These are phyloP conservation scores for Acanthopagrus latus DNA, from an alignment of 2,797 vertebrate genomes.

Conservation along the genomic window DNA sequence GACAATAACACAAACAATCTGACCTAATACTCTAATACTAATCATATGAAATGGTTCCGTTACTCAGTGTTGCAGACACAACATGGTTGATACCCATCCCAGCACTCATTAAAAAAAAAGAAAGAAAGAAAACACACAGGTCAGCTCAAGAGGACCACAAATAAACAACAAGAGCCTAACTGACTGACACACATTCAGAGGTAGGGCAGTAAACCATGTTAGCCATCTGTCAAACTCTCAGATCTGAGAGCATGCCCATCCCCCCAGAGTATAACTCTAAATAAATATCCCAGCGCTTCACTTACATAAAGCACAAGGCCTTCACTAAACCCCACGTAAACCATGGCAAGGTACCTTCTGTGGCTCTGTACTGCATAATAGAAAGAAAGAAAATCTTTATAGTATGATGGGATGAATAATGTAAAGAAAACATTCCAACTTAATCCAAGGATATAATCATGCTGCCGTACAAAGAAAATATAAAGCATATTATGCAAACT, in stretches of 20 bases:
- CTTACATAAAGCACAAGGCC: constrained; percentile 15
- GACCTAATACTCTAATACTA: not conserved
- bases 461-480: constrained; percentile 6
- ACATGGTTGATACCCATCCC: not conserved
- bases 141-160: constrained; percentile 22
- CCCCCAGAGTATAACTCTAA: constrained; percentile 48
- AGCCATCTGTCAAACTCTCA: constrained; percentile 78
- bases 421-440: not conserved
- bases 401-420: constrained; percentile 11
- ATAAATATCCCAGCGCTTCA: constrained; percentile 55
- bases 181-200: constrained; percentile 72
- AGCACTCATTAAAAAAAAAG: not conserved
- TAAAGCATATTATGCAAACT: not conserved
- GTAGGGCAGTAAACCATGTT: constrained; percentile 60
- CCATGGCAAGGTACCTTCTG: not conserved
- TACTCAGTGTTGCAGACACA: not conserved
- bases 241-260: constrained; percentile 50
- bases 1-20: not conserved
- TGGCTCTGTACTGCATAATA: not conserved
- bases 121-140: constrained; percentile 15
- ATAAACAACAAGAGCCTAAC: constrained; percentile 47
- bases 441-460: not conserved
- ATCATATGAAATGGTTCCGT: not conserved
- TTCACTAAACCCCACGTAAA: constrained; percentile 7
- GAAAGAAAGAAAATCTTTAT: not conserved